Evolutionary conservation across 2,888 invertebrate species (phyloP), one percentile per base, ranked within the genome.

Genomic region (Galerucella pusilla): DNA sequence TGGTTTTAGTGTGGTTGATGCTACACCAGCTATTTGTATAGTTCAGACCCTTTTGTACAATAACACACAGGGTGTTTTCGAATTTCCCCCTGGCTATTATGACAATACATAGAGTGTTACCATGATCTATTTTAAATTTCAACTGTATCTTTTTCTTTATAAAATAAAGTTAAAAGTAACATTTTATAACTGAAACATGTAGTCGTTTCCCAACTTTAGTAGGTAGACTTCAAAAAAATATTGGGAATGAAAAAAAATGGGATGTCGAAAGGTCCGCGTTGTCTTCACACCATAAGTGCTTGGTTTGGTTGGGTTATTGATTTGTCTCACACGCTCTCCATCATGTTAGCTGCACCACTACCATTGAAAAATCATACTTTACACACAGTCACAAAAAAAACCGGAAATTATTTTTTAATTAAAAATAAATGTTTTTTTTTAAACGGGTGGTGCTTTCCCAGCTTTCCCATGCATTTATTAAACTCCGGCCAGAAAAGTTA

Each of bases 281-380:
- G 80, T 79, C 79, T 75, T 78, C 77, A 78, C 77, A 79, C 79
- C 72, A 79, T 80, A 80, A 81, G 80, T 80, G 80, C 75, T 80
- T 81, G 84, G 84, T 83, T 83, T 82, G 83, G 81, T 81, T 82
- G 82, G 81, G 83, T 84, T 86, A 86, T 86, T 86, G 86, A 86
- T 86, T 86, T 85, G 85, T 85, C 82, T 83, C 84, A 86, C 85
- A 86, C 84, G 66, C 64, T 67, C 68, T 67, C 71, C 46, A 66
- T 28, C 59, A 60, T 67, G 57, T 67, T 54, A 67, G 35, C n/a
- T 67, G 54, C 25, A 49, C 52, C 52, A 66, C 49, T 49, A 66
- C 49, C 25, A 28, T 7, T 20, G 4, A 52, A 66, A 49, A 65
- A 66, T 49, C 28, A 66, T 66, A 20, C 28, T 52, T 14, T 10